Evolutionary conservation across 2,113 vertebrate species (phyloP), one percentile per base, ranked within the genome.

Genomic region (Engraulis encrasicolus): DNA sequence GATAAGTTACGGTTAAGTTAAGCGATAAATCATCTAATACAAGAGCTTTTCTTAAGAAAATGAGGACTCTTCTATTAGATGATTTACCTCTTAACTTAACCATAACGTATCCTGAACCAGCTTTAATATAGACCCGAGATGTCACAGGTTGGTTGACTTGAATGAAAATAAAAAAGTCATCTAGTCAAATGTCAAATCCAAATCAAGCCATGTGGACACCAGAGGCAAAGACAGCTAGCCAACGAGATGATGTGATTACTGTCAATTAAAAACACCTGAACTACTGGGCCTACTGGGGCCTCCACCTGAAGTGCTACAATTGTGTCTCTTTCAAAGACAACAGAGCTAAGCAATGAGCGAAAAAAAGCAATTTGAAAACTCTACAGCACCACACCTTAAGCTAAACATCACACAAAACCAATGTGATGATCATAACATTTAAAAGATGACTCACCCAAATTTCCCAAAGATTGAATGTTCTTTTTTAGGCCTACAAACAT

Each of bases 401-500:
- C 14, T 34, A 2, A 14, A 4, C 31, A 14, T 36, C 7, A 71
- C 17, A 27, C 27, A 14, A 1, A 34, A 14, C 11, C 2, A 15
- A 27, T 34, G 27, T 31, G 14, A 74, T 2, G 12, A 74, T 34
- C 27, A 34, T 6, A 2, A 1, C 1, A 74, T 19, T n/a, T 6
- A 58, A 58, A 6, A 58, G 1, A 74, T 74, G 31, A 17, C 66
- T 74, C 34, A 74, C 66, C 66, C 34, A 74, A 14, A 74, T 14
- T 74, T 27, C 66, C 34, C 2, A 74, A 34, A 74, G 66, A 74
- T 23, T 14, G 11, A 14, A n/a, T 12, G n/a, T 27, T 27, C 31
- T n/a, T 66, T 66, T 66, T 66, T 7, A 66, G 58, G 66, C 66
- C 66, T 74, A 31, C 66, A 74, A 74, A 74, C 66, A 74, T 74